Evolutionary conservation across 2,113 vertebrate genomes (phyloP).

Genomic region (Stigmatopora argus): DNA sequence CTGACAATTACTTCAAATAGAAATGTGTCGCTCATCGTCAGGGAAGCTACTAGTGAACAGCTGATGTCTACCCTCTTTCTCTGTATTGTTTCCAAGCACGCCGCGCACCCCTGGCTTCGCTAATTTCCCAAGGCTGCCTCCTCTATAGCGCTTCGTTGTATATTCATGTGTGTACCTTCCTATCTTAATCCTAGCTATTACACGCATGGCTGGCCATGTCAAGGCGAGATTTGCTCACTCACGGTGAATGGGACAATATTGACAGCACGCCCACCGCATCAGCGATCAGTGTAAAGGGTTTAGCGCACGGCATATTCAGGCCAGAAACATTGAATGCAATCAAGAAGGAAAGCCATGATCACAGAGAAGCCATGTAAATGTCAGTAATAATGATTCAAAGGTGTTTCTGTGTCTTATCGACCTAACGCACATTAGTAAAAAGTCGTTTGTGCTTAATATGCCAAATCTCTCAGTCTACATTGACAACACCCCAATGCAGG

Average conservation of each 20-base stretch:
- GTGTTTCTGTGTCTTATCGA: slow-evolving; percentile 5
- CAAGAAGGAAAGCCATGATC: slow-evolving; percentile 46
- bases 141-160: slow-evolving; percentile 49
- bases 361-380: slow-evolving; percentile 49
- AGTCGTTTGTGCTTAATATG: not conserved
- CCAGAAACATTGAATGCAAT: slow-evolving; percentile 34
- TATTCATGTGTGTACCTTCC: slow-evolving; percentile 70
- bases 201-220: slow-evolving; percentile 67
- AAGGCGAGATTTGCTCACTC: slow-evolving; percentile 65
- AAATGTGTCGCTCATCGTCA: slow-evolving; percentile 30
- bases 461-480: not conserved
- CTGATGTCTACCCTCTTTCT: slow-evolving; percentile 45
- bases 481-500: not conserved
- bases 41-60: slow-evolving; percentile 36
- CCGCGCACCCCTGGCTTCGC: slow-evolving; percentile 31
- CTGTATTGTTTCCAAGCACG: slow-evolving; percentile 35
- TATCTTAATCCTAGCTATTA: slow-evolving; percentile 71
- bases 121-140: slow-evolving; percentile 42
- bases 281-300: slow-evolving; percentile 58
- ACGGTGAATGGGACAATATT: slow-evolving; percentile 67
- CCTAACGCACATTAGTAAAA: not conserved
- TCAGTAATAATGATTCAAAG: slow-evolving; percentile 26
- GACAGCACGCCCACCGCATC: slow-evolving; percentile 64
- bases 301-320: slow-evolving; percentile 34
- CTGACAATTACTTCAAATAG: slow-evolving; percentile 27